Base-by-base conservation (phyloP, 2,113 vertebrate species). In the Saccopteryx leptura region DNA sequence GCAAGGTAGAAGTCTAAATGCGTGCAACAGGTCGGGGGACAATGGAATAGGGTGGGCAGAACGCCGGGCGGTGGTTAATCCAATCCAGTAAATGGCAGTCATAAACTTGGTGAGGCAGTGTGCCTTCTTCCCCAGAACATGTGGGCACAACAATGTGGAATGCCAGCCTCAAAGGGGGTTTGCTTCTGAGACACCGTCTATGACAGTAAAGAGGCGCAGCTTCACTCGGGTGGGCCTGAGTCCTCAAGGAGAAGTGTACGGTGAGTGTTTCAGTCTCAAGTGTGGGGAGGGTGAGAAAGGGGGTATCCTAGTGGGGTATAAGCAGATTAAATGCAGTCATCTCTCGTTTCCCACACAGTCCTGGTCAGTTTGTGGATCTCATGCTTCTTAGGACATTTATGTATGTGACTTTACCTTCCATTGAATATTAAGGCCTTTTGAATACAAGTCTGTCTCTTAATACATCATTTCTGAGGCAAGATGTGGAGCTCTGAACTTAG, bases 391-490 rank as follows among this genome's bases (percentile, higher is more conserved):
- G 7, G 52, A 14, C 24, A 66, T 56, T 66, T 81, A 28, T 1
- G 1, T 23, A 17, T 88, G 5, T 50, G 14, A 50, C 87, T 78
- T 61, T 9, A 86, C 33, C 23, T 50, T 75, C 54, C 18, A 52
- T 50, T 91, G 52, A 60, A 5, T 26, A 54, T n/a, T 58, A 84
- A 33, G 4, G 46, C 89, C 9, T 56, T 92, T 94, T 28, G 31
- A 9, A 52, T 86, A 58, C 61, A 81, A 81, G 24, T 63, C 21
- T 91, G 0, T 82, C 9, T 75, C 28, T 87, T 75, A 48, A 74
- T 18, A 60, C 92, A 50, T 66, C 18, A 58, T 54, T 96, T 86
- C 48, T 83, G 10, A 75, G 94, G 18, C 39, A 81, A 84, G 46
- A 76, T 31, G 13, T 52, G 83, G 69, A 17, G 4, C 28, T 93